A percentile compares a stretch with the other conserved stretches of the same genome.
Evolutionary conservation across 1,140 invertebrate species (phyloP).

Genomic region (Lepidurus packardi): DNA sequence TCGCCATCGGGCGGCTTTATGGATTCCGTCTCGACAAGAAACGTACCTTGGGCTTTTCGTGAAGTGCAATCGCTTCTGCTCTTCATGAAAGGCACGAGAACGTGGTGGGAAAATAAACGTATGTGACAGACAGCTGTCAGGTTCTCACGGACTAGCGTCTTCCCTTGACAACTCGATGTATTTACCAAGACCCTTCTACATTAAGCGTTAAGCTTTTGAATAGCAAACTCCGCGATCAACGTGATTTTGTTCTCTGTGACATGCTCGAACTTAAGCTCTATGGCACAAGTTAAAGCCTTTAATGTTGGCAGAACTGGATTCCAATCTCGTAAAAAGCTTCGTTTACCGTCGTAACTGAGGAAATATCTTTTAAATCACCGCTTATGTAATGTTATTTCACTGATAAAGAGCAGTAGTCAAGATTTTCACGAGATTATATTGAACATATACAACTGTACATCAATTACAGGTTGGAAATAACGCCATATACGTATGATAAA

Average conservation of each 20-base stretch:
- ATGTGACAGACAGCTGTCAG: not conserved
- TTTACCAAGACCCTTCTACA: not conserved
- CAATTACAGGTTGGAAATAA: constrained; percentile 16
- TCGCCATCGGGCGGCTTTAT: too few species aligned
- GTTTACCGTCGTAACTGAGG: too few species aligned
- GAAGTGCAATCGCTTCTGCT: not conserved
- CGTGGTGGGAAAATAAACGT: not conserved
- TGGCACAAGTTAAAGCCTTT: too few species aligned
- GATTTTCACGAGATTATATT: not conserved
- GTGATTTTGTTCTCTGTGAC: not conserved
- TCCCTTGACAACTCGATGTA: not conserved
- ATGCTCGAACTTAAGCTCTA: too few species aligned
- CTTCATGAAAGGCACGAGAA: not conserved
- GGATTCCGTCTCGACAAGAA: not conserved
- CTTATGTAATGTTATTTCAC: not conserved
- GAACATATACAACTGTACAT: constrained; percentile 19
- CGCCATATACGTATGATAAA: constrained; percentile 15
- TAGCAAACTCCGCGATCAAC: not conserved
- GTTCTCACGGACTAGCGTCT: not conserved
- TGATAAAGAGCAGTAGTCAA: not conserved
- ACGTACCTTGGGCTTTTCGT: not conserved
- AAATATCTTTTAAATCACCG: too few species aligned
- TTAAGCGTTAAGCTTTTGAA: not conserved
- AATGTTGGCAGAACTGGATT: too few species aligned
- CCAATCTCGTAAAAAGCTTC: too few species aligned